A percentile compares a stretch with the other conserved stretches of the same genome.
These are phyloP conservation scores for Eubasilissa regina DNA, from an alignment of 1,140 invertebrate species.

Conservation along the genomic window DNA sequence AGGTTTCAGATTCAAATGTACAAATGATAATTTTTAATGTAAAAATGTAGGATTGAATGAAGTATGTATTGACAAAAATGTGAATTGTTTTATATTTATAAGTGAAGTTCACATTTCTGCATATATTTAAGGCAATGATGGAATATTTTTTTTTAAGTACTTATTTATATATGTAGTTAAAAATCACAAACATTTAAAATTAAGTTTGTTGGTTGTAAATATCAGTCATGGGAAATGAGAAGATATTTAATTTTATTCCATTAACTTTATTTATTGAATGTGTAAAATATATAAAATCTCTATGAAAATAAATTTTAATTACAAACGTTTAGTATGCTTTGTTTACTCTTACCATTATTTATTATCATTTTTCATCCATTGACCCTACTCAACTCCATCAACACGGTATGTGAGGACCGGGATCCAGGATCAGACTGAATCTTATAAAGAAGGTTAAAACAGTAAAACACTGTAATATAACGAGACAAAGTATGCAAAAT, in stretches of 20 bases:
- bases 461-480: too few species aligned
- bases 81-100: slow-evolving; percentile 27
- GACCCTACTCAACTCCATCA: too few species aligned
- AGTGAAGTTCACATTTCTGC: slow-evolving; percentile 1
- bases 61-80: background rate
- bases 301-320: slow-evolving; percentile 41
- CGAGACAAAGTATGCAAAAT: too few species aligned
- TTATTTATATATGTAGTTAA: slow-evolving; percentile 18
- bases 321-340: background rate
- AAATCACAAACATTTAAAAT: slow-evolving; percentile 11
- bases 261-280: slow-evolving; percentile 40
- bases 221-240: slow-evolving; percentile 30
- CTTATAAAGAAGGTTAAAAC: too few species aligned
- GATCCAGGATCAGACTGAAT: too few species aligned
- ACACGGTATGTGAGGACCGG: too few species aligned
- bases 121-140: slow-evolving; percentile 4
- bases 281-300: slow-evolving; percentile 39
- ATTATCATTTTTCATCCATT: too few species aligned
- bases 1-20: slow-evolving; percentile 34
- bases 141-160: slow-evolving; percentile 28
- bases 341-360: background rate
- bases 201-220: slow-evolving; percentile 32
- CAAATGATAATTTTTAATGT: slow-evolving; percentile 26
- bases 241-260: slow-evolving; percentile 25
- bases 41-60: background rate